Percentiles rank a stretch among this genome's conserved stretches.
phyloP scores from a whole-genome alignment of 2,888 invertebrate species.

The Hermaeophaga mercurialis region DNA sequence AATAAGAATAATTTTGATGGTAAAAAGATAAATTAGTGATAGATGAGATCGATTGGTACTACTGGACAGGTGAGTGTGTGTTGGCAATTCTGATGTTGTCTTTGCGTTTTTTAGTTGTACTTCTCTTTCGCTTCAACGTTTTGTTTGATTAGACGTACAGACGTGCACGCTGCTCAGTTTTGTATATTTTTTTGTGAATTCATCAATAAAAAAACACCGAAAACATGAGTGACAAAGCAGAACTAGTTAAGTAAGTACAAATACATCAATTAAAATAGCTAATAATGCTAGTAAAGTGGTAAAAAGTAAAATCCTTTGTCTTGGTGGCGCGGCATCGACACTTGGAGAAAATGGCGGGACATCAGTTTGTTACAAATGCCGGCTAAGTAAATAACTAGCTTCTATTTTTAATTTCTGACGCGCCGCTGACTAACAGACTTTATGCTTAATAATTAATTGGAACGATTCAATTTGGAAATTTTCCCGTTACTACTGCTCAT shows the following conservation, averaged over 20 bases:
- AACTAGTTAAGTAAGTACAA: conserved; percentile 15
- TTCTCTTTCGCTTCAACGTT: conserved; percentile 2
- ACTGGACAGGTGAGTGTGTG: too few species aligned
- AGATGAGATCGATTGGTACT: too few species aligned
- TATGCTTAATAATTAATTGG: too few species aligned
- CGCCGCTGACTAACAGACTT: too few species aligned
- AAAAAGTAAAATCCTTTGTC: neutral
- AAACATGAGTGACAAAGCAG: conserved; percentile 22
- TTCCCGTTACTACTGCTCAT: too few species aligned
- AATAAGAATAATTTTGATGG: too few species aligned
- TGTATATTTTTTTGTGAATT: conserved; percentile 20
- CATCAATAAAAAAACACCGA: conserved; percentile 8
- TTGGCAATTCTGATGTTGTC: neutral
- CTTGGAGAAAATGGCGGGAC: conserved; percentile 2
- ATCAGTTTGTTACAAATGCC: conserved; percentile 3
- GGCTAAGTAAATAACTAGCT: neutral
- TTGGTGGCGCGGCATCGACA: neutral
- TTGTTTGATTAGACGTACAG: neutral
- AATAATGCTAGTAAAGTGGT: neutral
- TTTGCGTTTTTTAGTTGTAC: neutral
- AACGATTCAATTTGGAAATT: too few species aligned
- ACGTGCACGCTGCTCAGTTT: conserved; percentile 15
- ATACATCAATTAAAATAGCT: neutral
- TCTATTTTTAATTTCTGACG: too few species aligned
- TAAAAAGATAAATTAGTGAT: too few species aligned